Evolutionary conservation across 2,113 vertebrate species (phyloP).

Genomic region (Austrofundulus limnaeus): DNA sequence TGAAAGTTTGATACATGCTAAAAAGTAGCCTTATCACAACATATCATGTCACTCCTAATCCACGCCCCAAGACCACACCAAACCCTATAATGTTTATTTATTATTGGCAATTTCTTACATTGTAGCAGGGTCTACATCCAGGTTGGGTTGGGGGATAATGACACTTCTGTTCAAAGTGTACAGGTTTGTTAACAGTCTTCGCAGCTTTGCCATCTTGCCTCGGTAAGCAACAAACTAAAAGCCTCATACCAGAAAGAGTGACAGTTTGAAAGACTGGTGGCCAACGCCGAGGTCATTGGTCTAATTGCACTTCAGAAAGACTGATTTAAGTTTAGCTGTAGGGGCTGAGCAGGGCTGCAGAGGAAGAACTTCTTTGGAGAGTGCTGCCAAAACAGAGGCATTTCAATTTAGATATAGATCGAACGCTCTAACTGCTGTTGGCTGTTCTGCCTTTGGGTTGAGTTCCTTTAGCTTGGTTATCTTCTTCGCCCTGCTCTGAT

Average conservation of each 20-base stretch:
- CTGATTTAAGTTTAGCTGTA: conserved; percentile 56
- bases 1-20: too few species aligned
- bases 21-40: too few species aligned
- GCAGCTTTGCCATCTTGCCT: conserved; percentile 7
- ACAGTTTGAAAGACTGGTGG: conserved; percentile 51
- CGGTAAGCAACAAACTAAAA: conserved; percentile 49
- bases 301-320: conserved; percentile 73
- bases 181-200: background rate
- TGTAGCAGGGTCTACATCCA: too few species aligned
- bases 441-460: conserved; percentile 4
- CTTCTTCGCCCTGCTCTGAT: background rate
- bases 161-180: background rate
- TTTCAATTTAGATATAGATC: conserved; percentile 54
- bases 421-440: conserved; percentile 16
- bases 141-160: background rate
- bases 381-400: conserved; percentile 28
- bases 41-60: too few species aligned
- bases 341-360: conserved; percentile 41
- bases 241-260: conserved; percentile 50
- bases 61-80: too few species aligned
- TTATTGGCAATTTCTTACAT: too few species aligned
- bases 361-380: conserved; percentile 5
- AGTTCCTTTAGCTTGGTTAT: background rate
- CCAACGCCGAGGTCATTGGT: conserved; percentile 56
- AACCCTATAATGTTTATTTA: too few species aligned